Evolutionary conservation across 64 coral and sea anemone species (phyloP), one percentile per base, ranked within the genome.

Genomic region (Porites australiensis): DNA sequence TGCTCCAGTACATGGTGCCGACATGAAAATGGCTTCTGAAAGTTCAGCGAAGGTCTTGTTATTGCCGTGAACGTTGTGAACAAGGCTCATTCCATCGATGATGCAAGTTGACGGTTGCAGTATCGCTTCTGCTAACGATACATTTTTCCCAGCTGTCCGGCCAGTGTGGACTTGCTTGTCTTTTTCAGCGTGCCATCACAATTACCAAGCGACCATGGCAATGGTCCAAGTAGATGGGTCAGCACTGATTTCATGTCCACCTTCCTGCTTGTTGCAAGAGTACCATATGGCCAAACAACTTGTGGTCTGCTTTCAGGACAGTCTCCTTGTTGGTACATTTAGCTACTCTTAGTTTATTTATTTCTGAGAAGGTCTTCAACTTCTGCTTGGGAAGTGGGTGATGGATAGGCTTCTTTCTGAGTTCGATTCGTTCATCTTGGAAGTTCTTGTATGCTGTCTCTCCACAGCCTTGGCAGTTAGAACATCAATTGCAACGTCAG

Each of bases 361-460:
- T 78, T 69, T 86, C 62, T 2, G 82, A 79, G 77, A 93, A 88
- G 45, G 92, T 93, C 64, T 88, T 93, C 14, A 93, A 86, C 44
- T 93, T 93, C 52, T 72, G 75, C 49, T 93, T 93, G 12, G 77
- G 79, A 86, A 93, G 74, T 82, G 75, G 87, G 53, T 94, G 68
- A 58, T 93, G 84, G 72, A 93, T 88, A 27, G 15, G 20, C 64
- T 93, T 93, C 83, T 93, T 44, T 45, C 76, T 93, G 69, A 43
- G 79, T n/a, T 55, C 90, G 4, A 93, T 83, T 87, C 82, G 19
- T 4, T 87, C 81, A 13, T 93, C 82, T n/a, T 88, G 62, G 72
- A 93, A 93, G 14, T 45, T 10, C 80, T 88, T 75, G 67, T 79
- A 82, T 50, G 54, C 86, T 87, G 19, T 88, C 75, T 94, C 86